Evolutionary conservation across 2,797 vertebrate species (phyloP).

Genomic region (Antrozous pallidus): DNA sequence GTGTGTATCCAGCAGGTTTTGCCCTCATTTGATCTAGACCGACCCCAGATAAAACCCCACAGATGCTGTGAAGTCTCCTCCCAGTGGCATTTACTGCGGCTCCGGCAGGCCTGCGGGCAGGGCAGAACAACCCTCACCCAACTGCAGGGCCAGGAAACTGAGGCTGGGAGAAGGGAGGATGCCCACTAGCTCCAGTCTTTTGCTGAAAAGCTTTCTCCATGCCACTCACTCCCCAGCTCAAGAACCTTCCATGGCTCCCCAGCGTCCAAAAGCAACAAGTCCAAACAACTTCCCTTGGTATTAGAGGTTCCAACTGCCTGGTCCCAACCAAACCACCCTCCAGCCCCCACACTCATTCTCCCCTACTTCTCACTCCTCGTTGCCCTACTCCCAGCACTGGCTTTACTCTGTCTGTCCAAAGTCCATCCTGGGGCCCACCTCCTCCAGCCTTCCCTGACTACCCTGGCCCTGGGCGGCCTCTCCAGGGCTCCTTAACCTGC

Average conservation of each 20-base stretch:
- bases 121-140: background rate
- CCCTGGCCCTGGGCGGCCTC: no score
- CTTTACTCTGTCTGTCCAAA: background rate
- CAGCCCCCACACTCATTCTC: background rate
- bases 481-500: no score
- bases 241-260: constrained; percentile 8
- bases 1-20: no score
- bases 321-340: background rate
- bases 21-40: background rate
- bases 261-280: background rate
- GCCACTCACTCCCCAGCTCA: background rate
- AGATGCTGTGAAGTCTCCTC: background rate
- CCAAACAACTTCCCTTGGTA: background rate
- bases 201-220: background rate
- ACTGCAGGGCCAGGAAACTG: background rate
- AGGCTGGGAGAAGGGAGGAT: background rate
- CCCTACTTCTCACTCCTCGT: background rate
- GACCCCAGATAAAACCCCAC: background rate
- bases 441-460: background rate
- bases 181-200: background rate
- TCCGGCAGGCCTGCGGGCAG: background rate
- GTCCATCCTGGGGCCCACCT: background rate
- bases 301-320: background rate
- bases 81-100: background rate
- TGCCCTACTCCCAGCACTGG: background rate